These are phyloP conservation scores for Drosophila cognata DNA, from an alignment of 2,888 invertebrate species.

Conservation along the genomic window DNA sequence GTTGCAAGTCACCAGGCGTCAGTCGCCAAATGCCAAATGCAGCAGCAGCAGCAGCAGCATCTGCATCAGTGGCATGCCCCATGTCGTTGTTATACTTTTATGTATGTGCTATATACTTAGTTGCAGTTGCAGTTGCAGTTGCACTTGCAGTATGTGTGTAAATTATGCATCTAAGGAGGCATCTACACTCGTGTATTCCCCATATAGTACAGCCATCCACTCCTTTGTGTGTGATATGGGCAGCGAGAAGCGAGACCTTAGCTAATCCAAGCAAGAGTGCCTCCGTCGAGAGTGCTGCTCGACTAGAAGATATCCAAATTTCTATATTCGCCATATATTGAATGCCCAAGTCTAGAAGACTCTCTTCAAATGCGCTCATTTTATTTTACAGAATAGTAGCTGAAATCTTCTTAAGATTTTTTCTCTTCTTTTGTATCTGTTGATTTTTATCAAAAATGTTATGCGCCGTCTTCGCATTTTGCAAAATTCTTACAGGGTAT, in stretches of 20 bases:
- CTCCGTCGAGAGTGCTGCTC: not conserved
- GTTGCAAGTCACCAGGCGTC: conserved; percentile 19
- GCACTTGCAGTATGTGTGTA: not conserved
- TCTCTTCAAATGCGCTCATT: not conserved
- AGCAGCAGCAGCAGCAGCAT: conserved; percentile 18
- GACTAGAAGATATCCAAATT: not conserved
- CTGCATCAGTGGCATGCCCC: conserved; percentile 21
- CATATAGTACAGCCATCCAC: not conserved
- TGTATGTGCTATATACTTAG: conserved; percentile 17
- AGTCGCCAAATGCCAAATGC: conserved; percentile 62
- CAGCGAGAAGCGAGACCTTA: conserved; percentile 11
- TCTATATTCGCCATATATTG: not conserved
- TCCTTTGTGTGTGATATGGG: conserved; percentile 25
- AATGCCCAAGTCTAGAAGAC: not conserved
- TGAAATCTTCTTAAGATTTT: not conserved
- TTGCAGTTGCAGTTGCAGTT: conserved; percentile 14
- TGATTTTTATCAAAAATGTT: not conserved
- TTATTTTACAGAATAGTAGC: not conserved
- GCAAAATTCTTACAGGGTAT: not conserved
- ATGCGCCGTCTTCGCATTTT: too few species aligned
- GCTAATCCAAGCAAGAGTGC: not conserved
- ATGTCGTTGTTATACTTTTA: conserved; percentile 19
- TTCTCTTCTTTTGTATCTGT: not conserved
- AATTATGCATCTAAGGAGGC: conserved; percentile 26
- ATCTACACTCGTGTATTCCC: not conserved